Evolutionary conservation across 2,113 vertebrate genomes (phyloP).

Genomic region (Anthoscopus minutus): DNA sequence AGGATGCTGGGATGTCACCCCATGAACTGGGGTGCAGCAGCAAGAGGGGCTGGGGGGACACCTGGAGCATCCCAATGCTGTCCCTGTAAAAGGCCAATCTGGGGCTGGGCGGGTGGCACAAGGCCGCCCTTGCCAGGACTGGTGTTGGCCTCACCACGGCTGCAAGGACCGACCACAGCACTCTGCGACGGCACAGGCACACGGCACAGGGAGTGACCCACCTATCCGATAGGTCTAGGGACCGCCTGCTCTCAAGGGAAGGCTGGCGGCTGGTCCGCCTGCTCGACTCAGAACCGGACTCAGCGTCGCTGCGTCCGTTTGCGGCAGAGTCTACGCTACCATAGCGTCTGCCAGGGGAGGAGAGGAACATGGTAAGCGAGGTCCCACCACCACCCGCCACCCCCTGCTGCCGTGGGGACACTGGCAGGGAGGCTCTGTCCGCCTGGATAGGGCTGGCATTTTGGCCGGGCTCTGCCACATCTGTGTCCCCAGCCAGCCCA

Average conservation of each 20-base stretch:
- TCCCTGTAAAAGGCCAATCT: background rate
- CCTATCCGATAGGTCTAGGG: slow-evolving; percentile 83
- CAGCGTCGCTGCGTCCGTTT: slow-evolving; percentile 86
- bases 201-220: slow-evolving; percentile 78
- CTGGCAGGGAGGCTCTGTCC: background rate
- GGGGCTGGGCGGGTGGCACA: background rate
- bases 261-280: slow-evolving; percentile 85
- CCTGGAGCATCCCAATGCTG: background rate
- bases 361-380: slow-evolving; percentile 77
- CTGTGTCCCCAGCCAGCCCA: background rate
- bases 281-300: slow-evolving; percentile 88
- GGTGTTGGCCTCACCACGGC: slow-evolving; percentile 57
- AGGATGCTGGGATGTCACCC: background rate
- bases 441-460: background rate
- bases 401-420: background rate
- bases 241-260: slow-evolving; percentile 91
- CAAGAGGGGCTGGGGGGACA: background rate
- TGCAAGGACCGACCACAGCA: slow-evolving; percentile 50
- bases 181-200: slow-evolving; percentile 48
- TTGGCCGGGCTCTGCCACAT: background rate
- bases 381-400: background rate
- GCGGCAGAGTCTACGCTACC: slow-evolving; percentile 93
- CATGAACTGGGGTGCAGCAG: background rate
- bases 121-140: slow-evolving; percentile 34
- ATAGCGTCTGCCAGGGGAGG: slow-evolving; percentile 79